Evolutionary conservation across 2,888 invertebrate species (phyloP), one percentile per base, ranked within the genome.

Genomic region (Polyploca ridens): DNA sequence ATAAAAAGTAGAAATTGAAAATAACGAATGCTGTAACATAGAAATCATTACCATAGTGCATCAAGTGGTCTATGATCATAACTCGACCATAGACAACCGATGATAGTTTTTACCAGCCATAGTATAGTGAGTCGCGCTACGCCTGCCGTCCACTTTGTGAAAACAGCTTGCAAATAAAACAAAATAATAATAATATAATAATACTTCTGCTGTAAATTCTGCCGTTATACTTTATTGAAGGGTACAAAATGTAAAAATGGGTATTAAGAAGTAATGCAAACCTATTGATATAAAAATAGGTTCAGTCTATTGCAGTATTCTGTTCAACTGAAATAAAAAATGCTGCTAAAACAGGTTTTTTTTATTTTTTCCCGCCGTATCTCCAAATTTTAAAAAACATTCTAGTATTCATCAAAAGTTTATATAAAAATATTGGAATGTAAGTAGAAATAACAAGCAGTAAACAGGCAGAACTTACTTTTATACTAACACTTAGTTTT

Each of bases 161-260:
- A 82, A 90, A 91, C 90, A 90, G 89, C 90, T 91, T 90, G 90
- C 89, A 90, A 91, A 88, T 84, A 84, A 41, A 88, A 87, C 87
- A 82, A 79, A 78, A 13, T 41, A 10, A 77, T 75, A 69, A 70
- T 67, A 71, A 75, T 72, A 67, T 70, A 67, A 72, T 76, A 76
- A 72, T 69, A 68, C 75, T 62, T 66, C 33, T 33, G 66, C 62
- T 3, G 49, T 65, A 35, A 58, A 14, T 61, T 57, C 19, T 62
- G 49, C 58, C 66, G 66, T 76, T 70, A 78, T 76, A 78, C 69
- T 71, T 69, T 68, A 16, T 3, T 49, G 44, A 14, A 41, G 11
- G 41, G 41, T 41, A 35, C 35, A 35, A 35, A 41, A 41, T 41
- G 5, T 3, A 41, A 35, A n/a, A 3, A 35, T 35, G 35, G 35